phyloP scores from a whole-genome alignment of 2,888 invertebrate species.

The Lithodes maja region DNA sequence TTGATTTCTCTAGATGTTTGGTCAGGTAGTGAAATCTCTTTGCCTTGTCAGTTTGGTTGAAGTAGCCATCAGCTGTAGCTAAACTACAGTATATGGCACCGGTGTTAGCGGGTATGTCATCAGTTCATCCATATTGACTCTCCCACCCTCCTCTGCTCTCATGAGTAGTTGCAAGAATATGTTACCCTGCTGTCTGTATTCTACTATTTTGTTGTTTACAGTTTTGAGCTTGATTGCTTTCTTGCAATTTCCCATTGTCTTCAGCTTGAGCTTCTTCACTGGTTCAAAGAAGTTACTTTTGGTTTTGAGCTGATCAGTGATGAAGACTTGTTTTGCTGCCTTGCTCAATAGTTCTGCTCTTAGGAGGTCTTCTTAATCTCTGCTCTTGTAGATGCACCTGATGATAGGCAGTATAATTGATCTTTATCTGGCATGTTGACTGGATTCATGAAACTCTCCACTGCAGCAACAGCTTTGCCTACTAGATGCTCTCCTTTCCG shows the following conservation, averaged over 20 bases:
- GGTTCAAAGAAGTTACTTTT: background rate
- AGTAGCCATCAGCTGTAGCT: slow-evolving; percentile 5
- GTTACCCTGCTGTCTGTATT: background rate
- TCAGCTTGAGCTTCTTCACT: background rate
- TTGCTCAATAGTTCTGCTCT: background rate
- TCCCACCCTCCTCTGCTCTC: slow-evolving; percentile 11
- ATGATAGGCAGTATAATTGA: background rate
- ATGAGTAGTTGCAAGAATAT: background rate
- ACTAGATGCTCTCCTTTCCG: background rate
- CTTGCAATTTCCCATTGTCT: background rate
- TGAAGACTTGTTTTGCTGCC: background rate
- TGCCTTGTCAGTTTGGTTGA: slow-evolving; percentile 12
- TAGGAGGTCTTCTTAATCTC: slow-evolving; percentile 2
- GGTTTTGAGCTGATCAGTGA: background rate
- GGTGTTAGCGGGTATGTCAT: slow-evolving; percentile 19
- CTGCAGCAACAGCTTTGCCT: background rate
- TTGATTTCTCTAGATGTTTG: background rate
- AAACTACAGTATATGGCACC: background rate
- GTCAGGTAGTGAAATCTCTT: background rate
- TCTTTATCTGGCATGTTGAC: background rate
- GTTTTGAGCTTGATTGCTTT: background rate
- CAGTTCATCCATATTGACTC: background rate
- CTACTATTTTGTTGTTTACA: background rate
- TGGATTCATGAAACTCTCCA: background rate
- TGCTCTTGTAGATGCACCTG: background rate